Conservation (phyloP, 2,888 invertebrate species). For the Drosophila prolongata region DNA sequence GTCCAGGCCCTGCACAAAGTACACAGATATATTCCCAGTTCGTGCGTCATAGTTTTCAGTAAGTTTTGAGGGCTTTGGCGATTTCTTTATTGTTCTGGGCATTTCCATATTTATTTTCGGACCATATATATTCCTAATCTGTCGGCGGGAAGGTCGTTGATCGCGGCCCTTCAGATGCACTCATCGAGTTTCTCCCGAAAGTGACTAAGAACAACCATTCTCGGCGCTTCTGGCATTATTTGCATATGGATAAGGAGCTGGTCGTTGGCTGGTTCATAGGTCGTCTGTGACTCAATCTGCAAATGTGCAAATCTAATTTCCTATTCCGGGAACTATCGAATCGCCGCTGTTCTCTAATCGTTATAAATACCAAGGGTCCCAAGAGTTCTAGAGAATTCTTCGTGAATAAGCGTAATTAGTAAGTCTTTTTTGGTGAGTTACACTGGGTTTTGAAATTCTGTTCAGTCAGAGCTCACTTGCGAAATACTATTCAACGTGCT, state of each 20-base stretch:
- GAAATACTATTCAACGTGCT: too few species aligned
- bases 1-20: conserved; percentile 43
- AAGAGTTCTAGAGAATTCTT: conserved; percentile 10
- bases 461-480: background rate
- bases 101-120: conserved; percentile 23
- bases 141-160: conserved; percentile 21
- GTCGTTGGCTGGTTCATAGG: conserved; percentile 17
- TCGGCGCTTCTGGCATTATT: conserved; percentile 7
- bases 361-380: conserved; percentile 12
- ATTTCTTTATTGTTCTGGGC: conserved; percentile 2
- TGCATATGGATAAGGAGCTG: conserved; percentile 4
- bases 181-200: conserved; percentile 26
- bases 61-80: conserved; percentile 1
- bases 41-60: conserved; percentile 39
- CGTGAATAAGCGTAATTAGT: conserved; percentile 17
- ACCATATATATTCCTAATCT: conserved; percentile 19
- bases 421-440: conserved; percentile 14
- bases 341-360: conserved; percentile 24
- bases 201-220: conserved; percentile 21
- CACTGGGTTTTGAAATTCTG: background rate
- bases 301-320: conserved; percentile 28
- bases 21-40: conserved; percentile 4
- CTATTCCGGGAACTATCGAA: conserved; percentile 32
- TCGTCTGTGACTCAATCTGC: conserved; percentile 28
- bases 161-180: conserved; percentile 19